A percentile compares a stretch with the other conserved stretches of the same genome.
phyloP scores from a whole-genome alignment of 1,140 invertebrate genomes.

The Anthonomus grandis region DNA sequence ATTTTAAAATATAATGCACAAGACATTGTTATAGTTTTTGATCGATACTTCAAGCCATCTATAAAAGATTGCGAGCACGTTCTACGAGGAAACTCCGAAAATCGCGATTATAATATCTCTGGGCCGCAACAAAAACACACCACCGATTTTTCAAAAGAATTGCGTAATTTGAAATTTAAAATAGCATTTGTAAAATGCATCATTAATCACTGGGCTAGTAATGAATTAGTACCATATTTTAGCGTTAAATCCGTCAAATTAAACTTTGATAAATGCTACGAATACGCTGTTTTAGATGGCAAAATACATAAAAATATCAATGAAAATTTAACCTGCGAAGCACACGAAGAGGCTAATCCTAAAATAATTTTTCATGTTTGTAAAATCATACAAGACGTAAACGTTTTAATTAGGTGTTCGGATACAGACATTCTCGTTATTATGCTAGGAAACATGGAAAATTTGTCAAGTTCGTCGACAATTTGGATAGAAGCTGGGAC shows the following conservation, averaged over 20 bases:
- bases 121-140: slow-evolving; percentile 5
- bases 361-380: too few relatives aligned
- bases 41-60: slow-evolving; percentile 20
- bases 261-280: slow-evolving; percentile 5
- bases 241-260: not conserved
- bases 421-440: too few relatives aligned
- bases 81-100: slow-evolving; percentile 4
- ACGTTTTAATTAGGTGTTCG: too few relatives aligned
- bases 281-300: not conserved
- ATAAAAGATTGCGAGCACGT: slow-evolving; percentile 26
- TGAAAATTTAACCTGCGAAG: too few relatives aligned
- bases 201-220: too few relatives aligned
- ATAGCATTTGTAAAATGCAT: not conserved
- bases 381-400: too few relatives aligned
- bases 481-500: too few relatives aligned
- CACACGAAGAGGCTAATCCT: too few relatives aligned
- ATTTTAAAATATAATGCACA: not conserved
- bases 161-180: too few relatives aligned
- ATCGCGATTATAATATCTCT: slow-evolving; percentile 13
- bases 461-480: too few relatives aligned
- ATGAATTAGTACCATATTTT: not conserved
- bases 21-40: slow-evolving; percentile 15
- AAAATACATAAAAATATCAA: not conserved
- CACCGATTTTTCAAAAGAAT: slow-evolving; percentile 4
- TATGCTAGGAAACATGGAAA: too few relatives aligned